These are phyloP conservation scores for Hyla sarda DNA, from an alignment of 2,113 vertebrate species.

Conservation along the genomic window DNA sequence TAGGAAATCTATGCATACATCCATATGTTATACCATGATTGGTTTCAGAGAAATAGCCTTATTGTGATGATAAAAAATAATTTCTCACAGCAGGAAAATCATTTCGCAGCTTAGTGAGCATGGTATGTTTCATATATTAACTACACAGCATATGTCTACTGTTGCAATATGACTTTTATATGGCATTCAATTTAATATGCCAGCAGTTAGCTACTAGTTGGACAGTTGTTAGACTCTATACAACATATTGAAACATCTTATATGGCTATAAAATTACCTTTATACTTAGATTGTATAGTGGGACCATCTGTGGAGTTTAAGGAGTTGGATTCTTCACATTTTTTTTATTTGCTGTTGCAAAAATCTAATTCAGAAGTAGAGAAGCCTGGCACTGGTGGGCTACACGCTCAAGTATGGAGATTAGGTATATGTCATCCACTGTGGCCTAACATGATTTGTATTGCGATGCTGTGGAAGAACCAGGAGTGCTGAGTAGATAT, in stretches of 20 bases:
- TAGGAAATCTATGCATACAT: background rate
- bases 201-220: constrained; percentile 3
- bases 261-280: constrained; percentile 7
- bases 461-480: too few relatives aligned
- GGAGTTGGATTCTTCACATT: background rate
- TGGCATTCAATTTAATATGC: constrained; percentile 24
- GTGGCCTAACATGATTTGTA: background rate
- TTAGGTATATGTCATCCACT: background rate
- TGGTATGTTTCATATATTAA: constrained; percentile 5
- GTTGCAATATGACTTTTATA: constrained; percentile 11
- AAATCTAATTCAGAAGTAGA: background rate
- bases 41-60: background rate
- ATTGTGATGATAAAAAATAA: constrained; percentile 9
- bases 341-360: background rate
- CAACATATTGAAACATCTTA: background rate
- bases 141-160: constrained; percentile 7
- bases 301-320: constrained; percentile 14
- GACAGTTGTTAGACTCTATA: constrained; percentile 8
- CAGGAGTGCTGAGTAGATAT: too few relatives aligned
- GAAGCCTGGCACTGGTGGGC: background rate
- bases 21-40: constrained; percentile 7
- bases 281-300: background rate
- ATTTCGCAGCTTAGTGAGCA: constrained; percentile 19
- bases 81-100: constrained; percentile 5
- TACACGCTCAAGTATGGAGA: background rate